phyloP scores from a whole-genome alignment of 1,140 invertebrate genomes.

The Chrysomallon squamiferum region DNA sequence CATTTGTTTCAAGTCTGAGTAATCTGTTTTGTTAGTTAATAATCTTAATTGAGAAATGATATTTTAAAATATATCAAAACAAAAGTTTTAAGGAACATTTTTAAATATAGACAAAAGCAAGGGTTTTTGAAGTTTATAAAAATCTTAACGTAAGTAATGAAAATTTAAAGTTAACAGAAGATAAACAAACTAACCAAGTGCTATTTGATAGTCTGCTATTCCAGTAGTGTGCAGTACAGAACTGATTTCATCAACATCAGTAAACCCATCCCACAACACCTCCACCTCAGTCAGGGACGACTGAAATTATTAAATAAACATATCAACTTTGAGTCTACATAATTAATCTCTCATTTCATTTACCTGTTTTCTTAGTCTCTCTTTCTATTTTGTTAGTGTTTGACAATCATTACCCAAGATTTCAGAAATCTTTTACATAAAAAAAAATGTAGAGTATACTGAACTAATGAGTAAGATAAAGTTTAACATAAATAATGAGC shows the following conservation, averaged over 20 bases:
- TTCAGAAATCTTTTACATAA: too few relatives aligned
- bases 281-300: slow-evolving; percentile 10
- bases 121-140: neutral
- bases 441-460: too few relatives aligned
- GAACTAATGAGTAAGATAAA: too few relatives aligned
- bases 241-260: slow-evolving; percentile 28
- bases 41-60: neutral
- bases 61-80: neutral
- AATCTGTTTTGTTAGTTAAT: neutral
- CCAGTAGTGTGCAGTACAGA: slow-evolving; percentile 20
- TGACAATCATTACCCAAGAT: too few relatives aligned
- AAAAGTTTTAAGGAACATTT: neutral
- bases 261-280: slow-evolving; percentile 32
- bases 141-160: neutral
- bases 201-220: slow-evolving; percentile 26
- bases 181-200: slow-evolving; percentile 21
- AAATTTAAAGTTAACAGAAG: neutral
- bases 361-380: too few relatives aligned
- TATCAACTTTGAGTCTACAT: too few relatives aligned
- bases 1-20: neutral
- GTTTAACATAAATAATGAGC: too few relatives aligned
- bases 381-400: too few relatives aligned
- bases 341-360: too few relatives aligned
- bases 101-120: neutral
- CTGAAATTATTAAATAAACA: neutral